Base-by-base conservation (phyloP, 1,140 invertebrate species). In the Pseudomyrmex cubaensis region DNA sequence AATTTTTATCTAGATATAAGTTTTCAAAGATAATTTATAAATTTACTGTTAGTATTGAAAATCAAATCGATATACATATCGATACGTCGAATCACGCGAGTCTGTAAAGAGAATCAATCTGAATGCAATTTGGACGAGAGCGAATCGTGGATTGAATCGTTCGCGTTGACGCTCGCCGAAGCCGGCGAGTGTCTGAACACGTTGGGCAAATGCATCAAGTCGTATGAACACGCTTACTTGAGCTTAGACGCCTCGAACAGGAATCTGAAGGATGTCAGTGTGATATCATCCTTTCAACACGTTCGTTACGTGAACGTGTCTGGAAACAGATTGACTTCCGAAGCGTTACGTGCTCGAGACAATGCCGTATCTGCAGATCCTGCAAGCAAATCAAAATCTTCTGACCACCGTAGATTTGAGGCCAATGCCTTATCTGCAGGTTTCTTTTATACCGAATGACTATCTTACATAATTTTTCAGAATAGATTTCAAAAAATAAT, bases 281-380 rank as follows among this genome's bases (percentile, higher is more conserved):
- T 87, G 4, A 85, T 89, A 73, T 15, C 63, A 0, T 77, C 1
- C 25, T 89, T 89, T 59, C 80, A 50, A 50, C 46, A 87, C 13
- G 73, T 89, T 35, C 57, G 83, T 1, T 82, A 63, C 22, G 88
- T 90, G n/a, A 75, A 90, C 25, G 84, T 90, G 22, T 90, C 89
- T 2, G 84, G 84, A 0, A 90, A 90, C 46, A 84, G 63, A 62
- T 52, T 90, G 25, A 87, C 56, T 0, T 56, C 17, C 0, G 83
- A 85, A 1, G 83, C 74, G 1, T 59, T 90, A 0, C 10, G 50
- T 73, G 3, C 70, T 90, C 7, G 59, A 76, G 0, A 20, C 56
- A 8, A 90, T 90, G 84, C 83, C 63, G 1, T 83, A 84, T 48
- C 73, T 90, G 17, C 17, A 86, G n/a, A 90, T 89, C 72, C 17